Evolutionary conservation across 37 sponge, comb jelly and placozoan genomes (phyloP).

Genomic region (Hexactinellida sp.): DNA sequence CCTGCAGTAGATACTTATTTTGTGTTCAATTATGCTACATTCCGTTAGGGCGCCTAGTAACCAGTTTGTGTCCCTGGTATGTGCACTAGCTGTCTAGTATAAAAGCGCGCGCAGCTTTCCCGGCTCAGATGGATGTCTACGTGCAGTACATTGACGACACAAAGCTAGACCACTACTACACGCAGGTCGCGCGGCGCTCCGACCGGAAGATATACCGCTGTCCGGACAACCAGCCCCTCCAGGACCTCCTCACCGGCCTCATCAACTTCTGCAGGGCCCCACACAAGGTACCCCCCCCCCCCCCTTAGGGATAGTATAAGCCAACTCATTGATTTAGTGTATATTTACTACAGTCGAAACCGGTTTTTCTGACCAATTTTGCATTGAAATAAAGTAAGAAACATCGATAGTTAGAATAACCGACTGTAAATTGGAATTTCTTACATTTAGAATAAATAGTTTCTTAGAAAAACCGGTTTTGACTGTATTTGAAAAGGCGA

Average conservation of each 20-base stretch:
- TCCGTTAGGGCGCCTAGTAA: background rate
- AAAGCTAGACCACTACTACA: conserved; percentile 11
- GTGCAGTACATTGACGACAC: conserved; percentile 13
- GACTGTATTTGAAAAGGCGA: too few species aligned
- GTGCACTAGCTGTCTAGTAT: background rate
- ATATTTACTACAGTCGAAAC: too few species aligned
- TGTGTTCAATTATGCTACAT: background rate
- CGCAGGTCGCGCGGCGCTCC: background rate
- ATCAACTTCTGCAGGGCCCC: background rate
- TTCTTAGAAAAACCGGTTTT: too few species aligned
- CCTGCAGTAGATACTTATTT: conserved; percentile 27
- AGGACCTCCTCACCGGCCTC: background rate
- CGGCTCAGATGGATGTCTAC: background rate
- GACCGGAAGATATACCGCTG: background rate
- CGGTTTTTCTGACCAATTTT: too few species aligned
- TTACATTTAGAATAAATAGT: too few species aligned
- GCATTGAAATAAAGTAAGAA: too few species aligned
- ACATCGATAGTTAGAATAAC: too few species aligned
- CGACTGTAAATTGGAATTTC: too few species aligned
- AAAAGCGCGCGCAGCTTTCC: background rate
- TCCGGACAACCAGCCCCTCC: conserved; percentile 9
- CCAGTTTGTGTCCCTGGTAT: background rate
- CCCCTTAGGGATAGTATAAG: too few species aligned
- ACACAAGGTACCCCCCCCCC: background rate
- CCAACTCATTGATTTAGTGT: too few species aligned